phyloP scores from a whole-genome alignment of 2,888 invertebrate genomes.

The Agrochola macilenta region DNA sequence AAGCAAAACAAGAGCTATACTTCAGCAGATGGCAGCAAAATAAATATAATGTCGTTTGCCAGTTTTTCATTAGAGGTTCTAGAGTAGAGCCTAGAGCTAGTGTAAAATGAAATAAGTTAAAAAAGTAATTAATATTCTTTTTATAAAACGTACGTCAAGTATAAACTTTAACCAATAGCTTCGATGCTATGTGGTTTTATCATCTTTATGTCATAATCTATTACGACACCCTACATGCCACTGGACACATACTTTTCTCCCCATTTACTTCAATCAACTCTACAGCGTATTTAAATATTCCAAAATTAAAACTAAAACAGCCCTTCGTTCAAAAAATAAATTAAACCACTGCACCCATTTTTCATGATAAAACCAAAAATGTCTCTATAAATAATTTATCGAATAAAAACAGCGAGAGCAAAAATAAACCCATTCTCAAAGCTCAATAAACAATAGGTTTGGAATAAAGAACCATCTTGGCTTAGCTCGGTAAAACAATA shows the following conservation, averaged over 20 bases:
- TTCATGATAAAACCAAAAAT: slow-evolving; percentile 39
- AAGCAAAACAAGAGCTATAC: slow-evolving; percentile 17
- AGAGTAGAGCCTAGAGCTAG: background rate
- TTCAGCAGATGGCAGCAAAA: slow-evolving; percentile 5
- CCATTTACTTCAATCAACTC: background rate
- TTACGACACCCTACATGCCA: background rate
- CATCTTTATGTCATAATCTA: background rate
- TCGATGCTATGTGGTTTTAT: background rate
- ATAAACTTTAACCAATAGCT: no score
- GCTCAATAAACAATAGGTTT: slow-evolving; percentile 77
- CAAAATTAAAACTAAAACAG: slow-evolving; percentile 8
- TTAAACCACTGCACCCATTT: slow-evolving; percentile 25
- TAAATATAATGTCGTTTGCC: background rate
- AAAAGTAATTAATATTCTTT: background rate
- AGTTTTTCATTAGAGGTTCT: background rate
- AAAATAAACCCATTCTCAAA: slow-evolving; percentile 63
- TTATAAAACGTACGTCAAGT: background rate
- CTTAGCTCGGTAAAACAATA: slow-evolving; percentile 85
- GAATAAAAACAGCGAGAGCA: slow-evolving; percentile 43
- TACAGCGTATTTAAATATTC: background rate
- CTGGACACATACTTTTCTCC: background rate
- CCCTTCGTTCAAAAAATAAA: slow-evolving; percentile 8
- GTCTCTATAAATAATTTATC: slow-evolving; percentile 57
- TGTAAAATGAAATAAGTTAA: background rate
- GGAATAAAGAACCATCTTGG: slow-evolving; percentile 75